These are phyloP conservation scores for Ephialtes manifestator DNA, from an alignment of 2,888 invertebrate genomes.

Conservation along the genomic window DNA sequence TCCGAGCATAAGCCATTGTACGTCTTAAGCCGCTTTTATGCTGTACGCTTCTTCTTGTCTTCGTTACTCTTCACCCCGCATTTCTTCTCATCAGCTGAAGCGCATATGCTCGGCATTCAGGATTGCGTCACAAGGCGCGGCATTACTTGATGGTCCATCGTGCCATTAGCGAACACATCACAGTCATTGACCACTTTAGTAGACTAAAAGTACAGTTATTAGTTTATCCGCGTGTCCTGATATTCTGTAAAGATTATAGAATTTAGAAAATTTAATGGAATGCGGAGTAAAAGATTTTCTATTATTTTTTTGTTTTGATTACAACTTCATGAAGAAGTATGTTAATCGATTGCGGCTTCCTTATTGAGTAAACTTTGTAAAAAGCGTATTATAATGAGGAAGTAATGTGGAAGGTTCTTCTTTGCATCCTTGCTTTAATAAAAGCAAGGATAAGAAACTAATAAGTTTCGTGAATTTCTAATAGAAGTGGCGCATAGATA, in stretches of 20 bases:
- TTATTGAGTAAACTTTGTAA: too few species aligned
- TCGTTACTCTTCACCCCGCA: slow-evolving; percentile 26
- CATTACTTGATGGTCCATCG: slow-evolving; percentile 3
- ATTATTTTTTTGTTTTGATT: too few species aligned
- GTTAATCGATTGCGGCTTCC: too few species aligned
- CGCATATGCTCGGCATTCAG: slow-evolving; percentile 17
- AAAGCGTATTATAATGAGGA: too few species aligned
- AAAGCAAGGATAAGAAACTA: too few species aligned
- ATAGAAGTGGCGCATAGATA: too few species aligned
- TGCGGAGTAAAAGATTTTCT: too few species aligned
- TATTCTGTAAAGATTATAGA: not conserved
- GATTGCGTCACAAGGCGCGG: slow-evolving; percentile 38
- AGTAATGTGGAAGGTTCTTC: too few species aligned
- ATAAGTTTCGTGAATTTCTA: too few species aligned
- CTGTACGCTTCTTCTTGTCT: slow-evolving; percentile 1
- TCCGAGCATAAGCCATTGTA: slow-evolving; percentile 17
- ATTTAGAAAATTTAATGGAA: not conserved
- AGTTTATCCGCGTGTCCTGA: not conserved
- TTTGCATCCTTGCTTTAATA: too few species aligned
- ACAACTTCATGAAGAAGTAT: too few species aligned
- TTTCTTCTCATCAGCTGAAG: slow-evolving; percentile 16
- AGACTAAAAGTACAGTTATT: not conserved
- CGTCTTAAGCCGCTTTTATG: slow-evolving; percentile 23
- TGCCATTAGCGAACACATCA: not conserved
- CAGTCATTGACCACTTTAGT: slow-evolving; percentile 3